Percentiles rank a stretch among this genome's conserved stretches.
These are phyloP conservation scores for Sthenelais limicola DNA, from an alignment of 2,888 invertebrate genomes.

Conservation along the genomic window DNA sequence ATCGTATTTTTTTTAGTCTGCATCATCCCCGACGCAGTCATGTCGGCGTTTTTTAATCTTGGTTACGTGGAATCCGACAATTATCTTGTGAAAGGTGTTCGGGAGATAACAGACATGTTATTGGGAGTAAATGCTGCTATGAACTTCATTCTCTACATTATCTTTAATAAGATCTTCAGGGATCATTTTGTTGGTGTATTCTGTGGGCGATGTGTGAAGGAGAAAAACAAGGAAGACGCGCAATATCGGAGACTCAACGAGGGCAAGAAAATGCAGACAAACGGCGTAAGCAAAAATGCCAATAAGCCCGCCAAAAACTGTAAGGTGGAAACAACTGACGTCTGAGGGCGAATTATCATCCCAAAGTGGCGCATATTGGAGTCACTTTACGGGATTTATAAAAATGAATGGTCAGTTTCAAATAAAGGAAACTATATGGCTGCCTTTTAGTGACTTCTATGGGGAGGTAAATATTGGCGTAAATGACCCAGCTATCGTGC, in stretches of 20 bases:
- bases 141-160: constrained; percentile 68
- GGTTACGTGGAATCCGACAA: constrained; percentile 68
- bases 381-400: too few species aligned
- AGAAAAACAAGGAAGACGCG: constrained; percentile 29
- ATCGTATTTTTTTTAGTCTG: constrained; percentile 69
- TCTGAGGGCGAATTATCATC: too few species aligned
- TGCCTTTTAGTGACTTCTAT: too few species aligned
- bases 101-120: constrained; percentile 70
- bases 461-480: too few species aligned
- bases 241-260: constrained; percentile 35
- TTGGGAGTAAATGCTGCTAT: constrained; percentile 69
- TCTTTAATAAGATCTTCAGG: constrained; percentile 67
- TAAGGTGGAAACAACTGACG: constrained; percentile 12
- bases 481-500: too few species aligned
- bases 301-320: constrained; percentile 20
- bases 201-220: constrained; percentile 47
- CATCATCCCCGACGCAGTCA: constrained; percentile 70
- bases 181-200: constrained; percentile 64
- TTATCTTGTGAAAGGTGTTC: constrained; percentile 65
- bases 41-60: constrained; percentile 69
- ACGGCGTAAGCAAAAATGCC: not conserved
- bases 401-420: too few species aligned
- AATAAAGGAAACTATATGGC: too few species aligned
- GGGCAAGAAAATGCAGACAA: constrained; percentile 5
- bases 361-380: too few species aligned